These are phyloP conservation scores for Symphodus melops DNA, from an alignment of 2,113 vertebrate genomes.

Conservation along the genomic window DNA sequence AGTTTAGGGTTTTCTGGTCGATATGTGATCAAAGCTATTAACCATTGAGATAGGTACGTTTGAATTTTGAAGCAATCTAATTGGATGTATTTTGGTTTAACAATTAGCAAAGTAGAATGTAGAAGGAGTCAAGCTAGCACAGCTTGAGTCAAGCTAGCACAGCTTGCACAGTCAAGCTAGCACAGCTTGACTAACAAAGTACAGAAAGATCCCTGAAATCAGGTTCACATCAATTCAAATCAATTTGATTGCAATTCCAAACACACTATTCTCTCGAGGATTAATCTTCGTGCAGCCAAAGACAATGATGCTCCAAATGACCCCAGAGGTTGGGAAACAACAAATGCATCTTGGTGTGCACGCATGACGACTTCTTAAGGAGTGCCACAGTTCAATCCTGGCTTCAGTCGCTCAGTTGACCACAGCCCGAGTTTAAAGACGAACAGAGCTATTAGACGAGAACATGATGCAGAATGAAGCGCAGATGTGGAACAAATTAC, in stretches of 20 bases:
- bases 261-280: not conserved
- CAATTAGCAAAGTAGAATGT: too few relatives aligned
- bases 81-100: too few relatives aligned
- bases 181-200: too few relatives aligned
- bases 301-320: not conserved
- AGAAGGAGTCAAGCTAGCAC: too few relatives aligned
- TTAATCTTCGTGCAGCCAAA: not conserved
- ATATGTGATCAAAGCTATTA: too few relatives aligned
- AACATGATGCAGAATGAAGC: constrained; percentile 18
- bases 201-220: not conserved
- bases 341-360: too few relatives aligned
- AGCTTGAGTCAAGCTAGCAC: not conserved
- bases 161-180: not conserved
- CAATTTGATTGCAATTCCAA: not conserved
- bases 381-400: not conserved
- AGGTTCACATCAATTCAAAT: not conserved
- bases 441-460: not conserved
- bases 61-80: too few relatives aligned
- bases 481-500: constrained; percentile 57
- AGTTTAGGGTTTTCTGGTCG: too few relatives aligned
- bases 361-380: too few relatives aligned
- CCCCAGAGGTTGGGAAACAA: not conserved
- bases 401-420: not conserved
- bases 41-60: too few relatives aligned
- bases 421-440: not conserved